Percentiles rank a stretch among this genome's conserved stretches.
Conservation (phyloP, 2,113 vertebrate genomes). For the Hyla sarda region DNA sequence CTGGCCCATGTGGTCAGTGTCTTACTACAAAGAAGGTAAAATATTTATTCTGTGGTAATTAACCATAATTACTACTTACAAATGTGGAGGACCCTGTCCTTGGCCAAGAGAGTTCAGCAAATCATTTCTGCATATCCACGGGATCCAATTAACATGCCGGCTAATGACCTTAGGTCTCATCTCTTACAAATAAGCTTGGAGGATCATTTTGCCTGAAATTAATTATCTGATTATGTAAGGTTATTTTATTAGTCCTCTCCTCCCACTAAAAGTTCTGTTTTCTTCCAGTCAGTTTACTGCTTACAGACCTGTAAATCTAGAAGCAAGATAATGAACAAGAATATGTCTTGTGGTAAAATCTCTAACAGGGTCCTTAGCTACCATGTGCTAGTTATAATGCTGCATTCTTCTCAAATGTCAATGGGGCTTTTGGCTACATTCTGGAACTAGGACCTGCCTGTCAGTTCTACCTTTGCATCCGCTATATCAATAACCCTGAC, state of each 20-base stretch:
- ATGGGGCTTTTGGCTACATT: too few relatives aligned
- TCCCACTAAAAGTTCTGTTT: neutral
- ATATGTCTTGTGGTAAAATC: neutral
- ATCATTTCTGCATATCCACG: constrained; percentile 57
- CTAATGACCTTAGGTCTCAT: constrained; percentile 57
- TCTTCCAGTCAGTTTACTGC: neutral
- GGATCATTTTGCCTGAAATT: constrained; percentile 53
- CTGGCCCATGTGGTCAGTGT: constrained; percentile 52
- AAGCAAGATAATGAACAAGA: neutral
- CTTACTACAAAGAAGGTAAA: constrained; percentile 57
- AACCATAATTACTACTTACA: constrained; percentile 58
- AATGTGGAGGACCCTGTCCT: constrained; percentile 52
- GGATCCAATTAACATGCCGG: constrained; percentile 58
- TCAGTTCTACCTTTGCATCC: too few relatives aligned
- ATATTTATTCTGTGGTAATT: constrained; percentile 58
- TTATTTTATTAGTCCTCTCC: constrained; percentile 48
- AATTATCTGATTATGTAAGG: constrained; percentile 53
- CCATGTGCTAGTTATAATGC: neutral
- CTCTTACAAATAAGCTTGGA: constrained; percentile 57
- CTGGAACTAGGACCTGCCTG: too few relatives aligned
- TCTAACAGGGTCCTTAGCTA: neutral
- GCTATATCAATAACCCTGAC: too few relatives aligned
- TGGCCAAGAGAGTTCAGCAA: constrained; percentile 54
- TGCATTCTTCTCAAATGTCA: neutral
- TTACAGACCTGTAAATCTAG: neutral